phyloP scores from a whole-genome alignment of 2,113 vertebrate genomes.

The Bagarius yarrelli region DNA sequence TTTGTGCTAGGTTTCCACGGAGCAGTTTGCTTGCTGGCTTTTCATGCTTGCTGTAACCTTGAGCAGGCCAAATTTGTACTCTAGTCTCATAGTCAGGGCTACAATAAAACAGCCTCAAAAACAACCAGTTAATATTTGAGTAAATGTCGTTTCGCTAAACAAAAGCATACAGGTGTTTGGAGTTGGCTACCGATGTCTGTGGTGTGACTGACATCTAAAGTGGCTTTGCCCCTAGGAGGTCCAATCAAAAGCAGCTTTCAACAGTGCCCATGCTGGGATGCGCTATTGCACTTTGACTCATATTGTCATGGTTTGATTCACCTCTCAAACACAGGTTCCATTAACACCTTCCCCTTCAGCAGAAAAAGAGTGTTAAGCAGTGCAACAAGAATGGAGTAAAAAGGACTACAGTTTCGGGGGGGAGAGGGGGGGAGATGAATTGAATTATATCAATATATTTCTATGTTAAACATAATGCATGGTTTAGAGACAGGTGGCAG shows the following conservation, averaged over 20 bases:
- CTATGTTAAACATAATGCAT: neutral
- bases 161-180: conserved; percentile 20
- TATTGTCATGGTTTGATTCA: conserved; percentile 13
- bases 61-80: neutral
- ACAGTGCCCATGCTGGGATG: neutral
- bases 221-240: conserved; percentile 18
- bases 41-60: no score
- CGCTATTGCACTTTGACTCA: conserved; percentile 22
- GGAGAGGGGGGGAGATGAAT: neutral
- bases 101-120: neutral
- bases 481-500: no score
- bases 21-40: no score
- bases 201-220: conserved; percentile 34
- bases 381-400: neutral
- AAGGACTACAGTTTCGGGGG: neutral
- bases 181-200: conserved; percentile 14
- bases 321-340: neutral
- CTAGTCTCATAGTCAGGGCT: neutral
- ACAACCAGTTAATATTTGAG: conserved; percentile 12
- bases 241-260: conserved; percentile 33
- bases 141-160: conserved; percentile 4
- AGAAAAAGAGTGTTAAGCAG: neutral
- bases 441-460: neutral
- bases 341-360: neutral
- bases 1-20: no score